Evolutionary conservation across 2,797 vertebrate species (phyloP), one percentile per base, ranked within the genome.

Genomic region (Pantherophis alleghaniensis): DNA sequence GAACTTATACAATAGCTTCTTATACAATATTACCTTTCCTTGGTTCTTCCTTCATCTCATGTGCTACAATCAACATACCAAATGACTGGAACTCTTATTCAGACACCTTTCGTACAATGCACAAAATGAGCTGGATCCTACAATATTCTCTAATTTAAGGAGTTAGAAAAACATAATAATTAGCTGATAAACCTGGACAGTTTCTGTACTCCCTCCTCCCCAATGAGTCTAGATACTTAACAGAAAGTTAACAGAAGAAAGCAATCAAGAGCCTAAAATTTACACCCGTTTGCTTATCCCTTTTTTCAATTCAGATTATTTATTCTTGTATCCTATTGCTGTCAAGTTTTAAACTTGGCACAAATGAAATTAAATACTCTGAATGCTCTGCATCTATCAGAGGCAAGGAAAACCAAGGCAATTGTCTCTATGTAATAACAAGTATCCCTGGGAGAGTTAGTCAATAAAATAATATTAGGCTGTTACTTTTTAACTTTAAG

Each of bases 401-500:
- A 63, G 53, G 11, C 57, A 63, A 87, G 51, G 55, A 89, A 79
- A 83, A 86, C 28, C 10, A 69, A 88, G 10, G 42, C 47, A 28
- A 66, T 37, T 51, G 66, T n/a, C 69, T 90, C 13, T 24, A 74
- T 59, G 42, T 79, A 91, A n/a, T 66, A 88, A 53, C 26, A 74
- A 42, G 32, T 28, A 69, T 86, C 32, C n/a, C 22, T 56, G 16
- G n/a, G 42, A 79, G 32, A 89, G 61, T 32, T 87, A 57, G 42
- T 61, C 56, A 88, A 88, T 83, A 83, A 60, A 91, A 59, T 24
- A 60, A 66, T 87, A 87, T 79, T 92, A 95, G 94, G 94, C 87
- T 12, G 86, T 24, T 88, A 90, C 7, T 90, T 94, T 93, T 93
- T 95, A 95, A 94, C 92, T 89, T 92, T 55, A 74, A 90, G 20